A percentile compares a stretch with the other conserved stretches of the same genome.
phyloP scores from a whole-genome alignment of 2,888 invertebrate species.

The Strigamia maritima region DNA sequence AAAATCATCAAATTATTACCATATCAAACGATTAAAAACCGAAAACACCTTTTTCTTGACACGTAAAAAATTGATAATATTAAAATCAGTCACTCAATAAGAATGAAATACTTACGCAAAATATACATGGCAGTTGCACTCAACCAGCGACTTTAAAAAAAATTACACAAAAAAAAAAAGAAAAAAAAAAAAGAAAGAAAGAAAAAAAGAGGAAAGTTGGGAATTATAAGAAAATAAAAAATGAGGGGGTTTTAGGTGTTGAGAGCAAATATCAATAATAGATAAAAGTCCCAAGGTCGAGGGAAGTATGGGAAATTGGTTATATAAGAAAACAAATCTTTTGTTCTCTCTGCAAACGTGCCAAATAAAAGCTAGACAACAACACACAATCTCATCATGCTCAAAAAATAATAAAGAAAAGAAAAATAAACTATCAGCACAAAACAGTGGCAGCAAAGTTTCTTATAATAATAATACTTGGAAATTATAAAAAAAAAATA shows the following conservation, averaged over 20 bases:
- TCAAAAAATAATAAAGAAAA: neutral
- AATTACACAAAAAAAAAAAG: neutral
- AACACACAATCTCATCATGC: slow-evolving; percentile 7
- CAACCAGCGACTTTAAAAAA: slow-evolving; percentile 24
- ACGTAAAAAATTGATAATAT: neutral
- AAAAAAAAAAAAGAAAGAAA: slow-evolving; percentile 39
- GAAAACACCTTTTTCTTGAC: neutral
- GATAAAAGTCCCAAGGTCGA: neutral
- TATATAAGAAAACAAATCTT: neutral
- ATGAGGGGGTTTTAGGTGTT: neutral
- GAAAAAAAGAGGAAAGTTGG: slow-evolving; percentile 36
- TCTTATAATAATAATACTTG: neutral
- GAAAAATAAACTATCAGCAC: neutral
- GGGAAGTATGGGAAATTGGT: neutral
- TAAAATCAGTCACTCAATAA: neutral
- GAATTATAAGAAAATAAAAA: slow-evolving; percentile 31
- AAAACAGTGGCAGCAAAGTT: neutral
- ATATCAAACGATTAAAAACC: neutral
- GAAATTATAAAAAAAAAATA: neutral
- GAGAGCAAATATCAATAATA: neutral
- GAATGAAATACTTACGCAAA: neutral
- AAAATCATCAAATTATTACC: neutral
- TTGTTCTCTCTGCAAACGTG: neutral
- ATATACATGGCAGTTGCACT: slow-evolving; percentile 1
- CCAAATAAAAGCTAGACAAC: slow-evolving; percentile 15